These are phyloP conservation scores for Lycorma delicatula DNA, from an alignment of 1,140 invertebrate species.

Conservation along the genomic window DNA sequence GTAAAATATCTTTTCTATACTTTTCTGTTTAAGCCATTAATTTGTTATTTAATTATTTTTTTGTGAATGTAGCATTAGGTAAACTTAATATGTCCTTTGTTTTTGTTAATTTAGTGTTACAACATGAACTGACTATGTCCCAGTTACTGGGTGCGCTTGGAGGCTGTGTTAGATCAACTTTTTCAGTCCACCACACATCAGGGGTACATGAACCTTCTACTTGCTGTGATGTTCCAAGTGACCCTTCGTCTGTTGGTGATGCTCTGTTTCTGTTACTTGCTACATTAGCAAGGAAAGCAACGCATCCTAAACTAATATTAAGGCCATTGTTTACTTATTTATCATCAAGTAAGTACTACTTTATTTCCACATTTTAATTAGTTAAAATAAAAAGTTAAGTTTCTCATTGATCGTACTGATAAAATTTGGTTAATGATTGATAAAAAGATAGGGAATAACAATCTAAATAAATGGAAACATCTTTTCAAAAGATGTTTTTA, in stretches of 20 bases:
- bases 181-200: slow-evolving; percentile 42
- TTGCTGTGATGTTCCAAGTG: slow-evolving; percentile 41
- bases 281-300: slow-evolving; percentile 58
- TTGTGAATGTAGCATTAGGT: no score
- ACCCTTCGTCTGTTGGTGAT: slow-evolving; percentile 66
- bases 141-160: slow-evolving; percentile 65
- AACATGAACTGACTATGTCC: slow-evolving; percentile 71
- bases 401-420: no score
- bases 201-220: slow-evolving; percentile 35
- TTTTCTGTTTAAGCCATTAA: no score
- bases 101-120: slow-evolving; percentile 52
- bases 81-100: no score
- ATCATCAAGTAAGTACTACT: slow-evolving; percentile 12
- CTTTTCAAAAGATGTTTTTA: no score
- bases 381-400: no score
- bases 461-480: no score
- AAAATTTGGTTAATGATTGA: no score
- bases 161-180: slow-evolving; percentile 56
- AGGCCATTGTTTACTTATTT: slow-evolving; percentile 41
- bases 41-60: no score
- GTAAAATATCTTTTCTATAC: no score
- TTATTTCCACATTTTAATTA: no score
- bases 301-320: slow-evolving; percentile 60
- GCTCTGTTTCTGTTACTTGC: slow-evolving; percentile 73
- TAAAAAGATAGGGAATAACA: no score